phyloP scores from a whole-genome alignment of 1,140 invertebrate species.

The Pomacea maculata region DNA sequence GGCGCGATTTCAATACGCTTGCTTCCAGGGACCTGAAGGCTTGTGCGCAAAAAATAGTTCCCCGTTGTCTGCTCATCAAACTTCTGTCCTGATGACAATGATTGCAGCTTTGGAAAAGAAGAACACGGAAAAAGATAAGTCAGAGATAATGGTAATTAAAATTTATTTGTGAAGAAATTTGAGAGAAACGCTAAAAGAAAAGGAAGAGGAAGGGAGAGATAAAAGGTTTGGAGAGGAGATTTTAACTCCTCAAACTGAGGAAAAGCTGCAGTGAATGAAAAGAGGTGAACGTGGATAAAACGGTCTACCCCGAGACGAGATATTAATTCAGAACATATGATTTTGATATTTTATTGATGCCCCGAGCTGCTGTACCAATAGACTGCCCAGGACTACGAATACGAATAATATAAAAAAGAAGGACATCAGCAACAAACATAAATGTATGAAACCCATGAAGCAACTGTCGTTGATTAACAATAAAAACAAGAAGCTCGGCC shows the following conservation, averaged over 20 bases:
- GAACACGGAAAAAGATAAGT: not conserved
- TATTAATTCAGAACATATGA: no score
- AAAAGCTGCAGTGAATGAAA: not conserved
- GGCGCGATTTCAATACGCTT: not conserved
- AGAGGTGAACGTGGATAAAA: not conserved
- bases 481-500: no score
- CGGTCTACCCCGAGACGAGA: not conserved
- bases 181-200: not conserved
- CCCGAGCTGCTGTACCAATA: no score
- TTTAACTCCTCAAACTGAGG: not conserved
- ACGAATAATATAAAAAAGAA: not conserved
- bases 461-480: no score
- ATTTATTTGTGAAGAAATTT: no score
- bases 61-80: not conserved
- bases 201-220: not conserved
- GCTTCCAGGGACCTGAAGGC: not conserved
- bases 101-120: not conserved
- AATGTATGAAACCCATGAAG: no score
- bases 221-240: not conserved
- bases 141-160: no score
- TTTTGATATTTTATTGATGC: no score
- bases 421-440: no score
- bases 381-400: not conserved
- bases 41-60: not conserved
- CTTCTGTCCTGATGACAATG: not conserved